Evolutionary conservation across 2,797 vertebrate genomes (phyloP), one percentile per base, ranked within the genome.

Genomic region (Coranthus polyacanthus): DNA sequence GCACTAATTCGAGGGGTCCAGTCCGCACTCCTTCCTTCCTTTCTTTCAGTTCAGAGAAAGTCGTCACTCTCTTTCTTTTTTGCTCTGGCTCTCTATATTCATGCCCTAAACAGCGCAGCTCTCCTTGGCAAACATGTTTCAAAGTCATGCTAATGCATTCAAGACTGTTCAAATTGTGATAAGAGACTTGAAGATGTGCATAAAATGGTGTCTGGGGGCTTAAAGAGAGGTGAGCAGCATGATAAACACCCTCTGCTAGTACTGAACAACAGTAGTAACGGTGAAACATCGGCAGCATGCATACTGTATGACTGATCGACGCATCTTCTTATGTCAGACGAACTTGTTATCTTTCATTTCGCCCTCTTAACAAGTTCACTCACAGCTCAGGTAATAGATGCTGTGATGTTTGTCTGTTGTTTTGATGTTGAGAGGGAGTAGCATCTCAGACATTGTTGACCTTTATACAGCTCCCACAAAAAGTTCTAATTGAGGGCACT

Each of bases 91-190:
- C 24, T 60, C 50, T 60, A 4, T 51, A 39, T 73, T 73, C 22
- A 47, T 21, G 45, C 51, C 26, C n/a, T 26, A 61, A 69, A 80
- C 22, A 58, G 55, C 26, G 54, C 65, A 32, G 12, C 53, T 71
- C 53, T 78, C 39, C 77, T 87, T 75, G 66, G 72, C 66, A 71
- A 76, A 62, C 78, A 71, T 57, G 46, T 79, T 84, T 84, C 69
- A 89, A 82, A 85, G 69, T 78, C 68, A 71, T 73, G 57, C 66
- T 80, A 76, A 87, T 84, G 49, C 65, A 26, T 70, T 47, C 17
- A 52, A 74, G 53, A 57, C 75, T 72, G 54, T 71, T 85, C 36
- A 79, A 69, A 75, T 46, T 79, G 70, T 62, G 71, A 85, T 79
- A 75, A 76, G 75, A 78, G 52, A 55, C 55, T 57, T 46, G n/a